These are phyloP conservation scores for Halcyon badia DNA, from an alignment of 2,797 vertebrate species.

Conservation along the genomic window DNA sequence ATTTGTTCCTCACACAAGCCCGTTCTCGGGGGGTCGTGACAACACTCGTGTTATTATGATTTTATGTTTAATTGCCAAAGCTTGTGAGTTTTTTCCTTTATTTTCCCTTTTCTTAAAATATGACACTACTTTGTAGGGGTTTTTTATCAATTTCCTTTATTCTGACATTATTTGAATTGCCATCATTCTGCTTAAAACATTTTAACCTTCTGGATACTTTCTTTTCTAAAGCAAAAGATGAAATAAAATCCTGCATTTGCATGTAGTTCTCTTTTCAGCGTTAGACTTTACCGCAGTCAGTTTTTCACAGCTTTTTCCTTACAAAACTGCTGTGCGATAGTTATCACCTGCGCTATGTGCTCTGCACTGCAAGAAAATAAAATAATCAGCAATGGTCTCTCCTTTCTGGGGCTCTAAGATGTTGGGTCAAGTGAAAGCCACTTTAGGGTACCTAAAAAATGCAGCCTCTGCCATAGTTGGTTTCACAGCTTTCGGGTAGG, in stretches of 20 bases:
- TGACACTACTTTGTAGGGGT: neutral
- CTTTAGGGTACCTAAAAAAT: no score
- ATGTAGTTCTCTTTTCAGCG: neutral
- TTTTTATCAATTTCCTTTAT: neutral
- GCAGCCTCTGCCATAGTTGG: neutral
- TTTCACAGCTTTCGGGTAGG: neutral
- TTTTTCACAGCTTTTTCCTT: neutral
- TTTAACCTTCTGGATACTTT: neutral
- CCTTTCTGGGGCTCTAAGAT: neutral
- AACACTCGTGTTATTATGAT: neutral
- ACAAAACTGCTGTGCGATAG: neutral
- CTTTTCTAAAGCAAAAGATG: neutral
- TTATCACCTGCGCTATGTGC: neutral
- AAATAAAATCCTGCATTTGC: neutral
- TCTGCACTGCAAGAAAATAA: neutral
- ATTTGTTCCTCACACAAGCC: neutral
- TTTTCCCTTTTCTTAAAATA: neutral
- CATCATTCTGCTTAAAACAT: neutral
- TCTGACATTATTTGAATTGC: neutral
- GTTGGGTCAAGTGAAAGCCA: neutral
- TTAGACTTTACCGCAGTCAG: neutral
- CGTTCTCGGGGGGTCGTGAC: no score
- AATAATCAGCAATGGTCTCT: neutral
- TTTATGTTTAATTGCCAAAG: neutral
- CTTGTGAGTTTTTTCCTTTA: neutral